Conservation (phyloP, 2,888 invertebrate species). For the Punctoribates punctum region DNA sequence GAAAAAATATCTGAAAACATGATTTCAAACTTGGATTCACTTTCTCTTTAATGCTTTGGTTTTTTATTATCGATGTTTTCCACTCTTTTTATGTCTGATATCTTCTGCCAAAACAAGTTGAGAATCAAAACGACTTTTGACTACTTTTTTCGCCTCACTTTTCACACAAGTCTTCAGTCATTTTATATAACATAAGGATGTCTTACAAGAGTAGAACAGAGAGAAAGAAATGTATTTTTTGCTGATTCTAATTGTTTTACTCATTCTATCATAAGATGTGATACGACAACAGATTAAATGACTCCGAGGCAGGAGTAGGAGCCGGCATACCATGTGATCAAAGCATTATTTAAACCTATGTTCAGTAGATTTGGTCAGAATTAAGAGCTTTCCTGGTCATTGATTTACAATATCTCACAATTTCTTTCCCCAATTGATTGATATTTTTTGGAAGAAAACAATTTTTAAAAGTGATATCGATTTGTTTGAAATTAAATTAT, state of each 20-base stretch:
- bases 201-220: background rate
- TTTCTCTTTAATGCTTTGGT: no score
- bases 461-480: background rate
- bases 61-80: background rate
- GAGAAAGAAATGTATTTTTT: background rate
- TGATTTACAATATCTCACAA: background rate
- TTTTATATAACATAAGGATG: background rate
- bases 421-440: background rate
- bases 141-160: background rate
- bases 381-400: background rate
- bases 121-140: background rate
- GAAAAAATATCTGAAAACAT: no score
- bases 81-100: background rate
- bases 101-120: conserved; percentile 12
- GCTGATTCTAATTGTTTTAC: conserved; percentile 35
- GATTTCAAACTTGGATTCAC: no score
- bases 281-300: conserved; percentile 18
- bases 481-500: background rate
- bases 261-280: background rate
- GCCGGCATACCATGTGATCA: background rate
- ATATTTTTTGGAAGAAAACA: background rate
- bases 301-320: background rate
- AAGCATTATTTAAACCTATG: background rate
- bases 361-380: background rate
- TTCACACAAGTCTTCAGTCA: background rate